Evolutionary conservation across 1,140 invertebrate species (phyloP).

Genomic region (Dendroctonus valens): DNA sequence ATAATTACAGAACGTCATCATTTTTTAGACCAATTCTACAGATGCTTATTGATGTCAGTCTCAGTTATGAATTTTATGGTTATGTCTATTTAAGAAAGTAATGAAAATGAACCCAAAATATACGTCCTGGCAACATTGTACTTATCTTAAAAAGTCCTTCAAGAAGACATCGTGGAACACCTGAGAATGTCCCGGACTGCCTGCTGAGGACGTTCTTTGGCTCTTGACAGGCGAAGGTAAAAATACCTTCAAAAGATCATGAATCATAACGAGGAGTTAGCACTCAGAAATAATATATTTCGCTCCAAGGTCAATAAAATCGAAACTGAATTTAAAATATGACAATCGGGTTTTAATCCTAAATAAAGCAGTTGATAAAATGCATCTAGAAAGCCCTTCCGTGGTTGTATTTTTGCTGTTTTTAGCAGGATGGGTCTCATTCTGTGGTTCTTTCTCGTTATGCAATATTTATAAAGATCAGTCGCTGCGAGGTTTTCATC

Average conservation of each 20-base stretch:
- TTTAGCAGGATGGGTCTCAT: too few species aligned
- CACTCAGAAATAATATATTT: too few species aligned
- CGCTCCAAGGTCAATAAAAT: too few species aligned
- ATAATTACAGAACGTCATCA: not conserved
- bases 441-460: too few species aligned
- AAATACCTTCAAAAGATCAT: constrained; percentile 32
- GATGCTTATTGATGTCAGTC: not conserved
- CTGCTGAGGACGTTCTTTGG: constrained; percentile 36
- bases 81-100: not conserved
- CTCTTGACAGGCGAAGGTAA: constrained; percentile 30
- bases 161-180: constrained; percentile 33
- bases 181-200: constrained; percentile 42
- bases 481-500: too few species aligned
- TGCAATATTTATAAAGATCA: too few species aligned
- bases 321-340: too few species aligned
- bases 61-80: not conserved
- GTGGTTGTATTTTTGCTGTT: too few species aligned
- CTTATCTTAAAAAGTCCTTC: constrained; percentile 3
- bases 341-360: too few species aligned
- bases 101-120: not conserved
- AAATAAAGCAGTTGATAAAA: too few species aligned
- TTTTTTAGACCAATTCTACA: not conserved
- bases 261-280: constrained; percentile 18
- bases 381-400: too few species aligned
- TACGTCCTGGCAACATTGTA: not conserved